Base-by-base conservation (phyloP, 2,797 vertebrate genomes). In the Parambassis ranga region DNA sequence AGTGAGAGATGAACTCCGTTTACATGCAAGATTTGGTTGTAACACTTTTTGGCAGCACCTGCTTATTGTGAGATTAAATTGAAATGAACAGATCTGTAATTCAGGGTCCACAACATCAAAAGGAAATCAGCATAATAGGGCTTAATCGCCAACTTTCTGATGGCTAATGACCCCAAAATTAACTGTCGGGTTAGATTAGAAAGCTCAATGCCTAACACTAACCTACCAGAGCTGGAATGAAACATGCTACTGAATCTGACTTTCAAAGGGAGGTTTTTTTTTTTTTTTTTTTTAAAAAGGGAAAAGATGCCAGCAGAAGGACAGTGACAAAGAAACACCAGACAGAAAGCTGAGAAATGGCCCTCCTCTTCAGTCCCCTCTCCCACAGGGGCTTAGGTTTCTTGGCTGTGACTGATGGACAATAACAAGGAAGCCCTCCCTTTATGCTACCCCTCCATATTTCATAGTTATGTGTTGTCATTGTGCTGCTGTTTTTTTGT, bases 161-260 rank as follows among this genome's bases (percentile, higher is more conserved):
- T 82, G 81, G 79, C 81, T 88, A 90, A 93, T 86, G 83, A 89
- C 73, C 77, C 83, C 59, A 55, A 74, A 89, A 87, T 85, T 47
- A 77, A 80, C 88, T 90, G 90, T 90, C 91, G 61, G 52, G 48
- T 91, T 78, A 37, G 66, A 89, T 92, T 90, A 92, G 77, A 65
- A 52, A 11, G 31, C 73, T 55, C 44, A 2, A 2, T 14, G 81
- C 56, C 67, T 70, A 81, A 91, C 73, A 57, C 58, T 87, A 88
- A 84, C 86, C 84, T 85, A 82, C 66, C 37, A 35, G 62, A 79
- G 73, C 65, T 77, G 74, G 82, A 79, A 69, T 62, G 52, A 75
- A 82, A 85, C 67, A 71, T 58, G 74, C 72, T 65, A 50, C 75
- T 56, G 72, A 65, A 64, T 59, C 48, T 35, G 14, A 7, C 32